Base-by-base conservation (phyloP, 2,888 invertebrate genomes). In the Norana najaformis region DNA sequence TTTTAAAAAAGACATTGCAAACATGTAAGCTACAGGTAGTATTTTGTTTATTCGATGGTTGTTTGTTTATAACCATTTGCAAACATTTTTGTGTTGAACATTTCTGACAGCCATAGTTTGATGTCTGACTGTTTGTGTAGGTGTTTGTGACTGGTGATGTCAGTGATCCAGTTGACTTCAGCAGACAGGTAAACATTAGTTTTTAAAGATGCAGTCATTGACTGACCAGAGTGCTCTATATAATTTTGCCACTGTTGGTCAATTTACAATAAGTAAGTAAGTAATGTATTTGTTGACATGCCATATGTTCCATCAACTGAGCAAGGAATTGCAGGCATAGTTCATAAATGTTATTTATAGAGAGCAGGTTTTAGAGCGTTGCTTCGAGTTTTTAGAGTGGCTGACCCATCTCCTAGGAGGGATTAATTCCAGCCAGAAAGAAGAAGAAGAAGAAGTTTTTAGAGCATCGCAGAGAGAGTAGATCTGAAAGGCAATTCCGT, bases 121-220 rank as follows among this genome's bases (percentile, higher is more conserved):
- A 69, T 69, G 69, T 69, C 69, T n/a, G 69, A n/a, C 1, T 69
- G 53, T 53, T 53, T 69, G 93, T 93, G 47, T 92, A 95, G 95
- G 95, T 95, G 69, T 95, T 95, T 93, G 93, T 94, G 36, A 96
- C 96, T 91, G 97, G 97, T 91, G 96, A 96, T 94, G 95, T 96
- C 93, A 95, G 96, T 92, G 96, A 96, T 93, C 96, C 96, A 92
- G 95, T 95, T 90, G 96, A 96, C 91, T 96, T 97, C 90, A 95
- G 96, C 92, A 96, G 96, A 93, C 96, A 97, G 96, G 97, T 97
- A 96, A 95, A 91, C 89, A 18, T 88, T 6, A 30, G 83, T 89
- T 92, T 91, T 95, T 34, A 0, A 82, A 39, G 34, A 20, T 8
- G 35, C 23, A 16, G 69, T 69, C 69, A n/a, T n/a, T 69, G 69